These are phyloP conservation scores for Perca schrenkii DNA, from an alignment of 2,113 vertebrate species.

Conservation along the genomic window DNA sequence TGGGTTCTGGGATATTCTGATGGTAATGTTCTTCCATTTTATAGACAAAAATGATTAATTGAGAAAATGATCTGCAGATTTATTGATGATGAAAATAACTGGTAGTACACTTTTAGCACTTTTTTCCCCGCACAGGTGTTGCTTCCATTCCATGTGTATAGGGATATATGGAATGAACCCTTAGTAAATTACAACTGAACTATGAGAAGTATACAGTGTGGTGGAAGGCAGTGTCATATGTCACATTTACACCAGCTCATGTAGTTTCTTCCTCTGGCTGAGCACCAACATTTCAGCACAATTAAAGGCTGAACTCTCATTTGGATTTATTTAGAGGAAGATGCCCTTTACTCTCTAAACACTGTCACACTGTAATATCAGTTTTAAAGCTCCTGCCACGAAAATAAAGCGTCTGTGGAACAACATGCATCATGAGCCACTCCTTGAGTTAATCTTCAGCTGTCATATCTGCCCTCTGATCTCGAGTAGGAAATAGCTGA, in stretches of 20 bases:
- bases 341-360: background rate
- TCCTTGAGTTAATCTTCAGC: slow-evolving; percentile 19
- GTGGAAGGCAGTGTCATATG: background rate
- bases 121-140: background rate
- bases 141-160: background rate
- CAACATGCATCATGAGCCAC: slow-evolving; percentile 12
- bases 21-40: background rate
- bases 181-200: background rate
- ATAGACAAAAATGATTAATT: background rate
- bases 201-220: background rate
- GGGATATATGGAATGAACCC: slow-evolving; percentile 6
- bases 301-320: slow-evolving; percentile 24
- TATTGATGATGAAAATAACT: background rate
- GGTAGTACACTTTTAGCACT: too few relatives aligned
- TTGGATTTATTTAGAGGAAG: background rate
- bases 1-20: background rate
- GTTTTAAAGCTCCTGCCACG: slow-evolving; percentile 22
- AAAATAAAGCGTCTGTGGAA: slow-evolving; percentile 28
- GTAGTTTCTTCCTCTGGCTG: slow-evolving; percentile 2
- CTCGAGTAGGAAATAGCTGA: slow-evolving; percentile 16
- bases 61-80: background rate
- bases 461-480: slow-evolving; percentile 31
- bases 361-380: slow-evolving; percentile 7
- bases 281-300: slow-evolving; percentile 19
- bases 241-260: background rate